Base-by-base conservation (phyloP, 2,888 invertebrate genomes). In the Atrina japonica region DNA sequence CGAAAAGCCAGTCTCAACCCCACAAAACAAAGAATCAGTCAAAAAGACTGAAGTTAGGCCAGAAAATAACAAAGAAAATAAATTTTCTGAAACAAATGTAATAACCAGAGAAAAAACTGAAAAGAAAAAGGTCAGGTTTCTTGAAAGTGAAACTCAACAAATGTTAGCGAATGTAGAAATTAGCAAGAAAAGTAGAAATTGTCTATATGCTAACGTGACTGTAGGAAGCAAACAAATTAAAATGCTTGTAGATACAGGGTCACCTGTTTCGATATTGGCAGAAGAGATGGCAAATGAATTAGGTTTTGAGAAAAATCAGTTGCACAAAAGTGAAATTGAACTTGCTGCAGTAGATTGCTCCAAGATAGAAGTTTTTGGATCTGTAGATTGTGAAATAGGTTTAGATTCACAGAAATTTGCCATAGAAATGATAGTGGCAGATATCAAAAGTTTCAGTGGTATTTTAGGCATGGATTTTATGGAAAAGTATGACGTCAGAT, bases 1-100 rank as follows among this genome's bases (percentile, higher is more conserved):
- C 55, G 18, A 23, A n/a, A 55, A n/a, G n/a, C n/a, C n/a, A n/a
- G n/a, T n/a, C n/a, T 55, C 55, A 55, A 25, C 55, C 49, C 49
- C 49, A 16, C 18, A n/a, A 2, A 11, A n/a, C n/a, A n/a, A n/a
- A n/a, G n/a, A n/a, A n/a, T n/a, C n/a, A n/a, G n/a, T n/a, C n/a
- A n/a, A n/a, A n/a, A n/a, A n/a, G n/a, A n/a, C n/a, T n/a, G n/a
- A n/a, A n/a, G n/a, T n/a, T n/a, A n/a, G n/a, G n/a, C n/a, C n/a
- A n/a, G n/a, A n/a, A n/a, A n/a, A n/a, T n/a, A n/a, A n/a, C n/a
- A n/a, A n/a, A n/a, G n/a, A n/a, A n/a, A n/a, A n/a, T n/a, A n/a
- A n/a, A n/a, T n/a, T n/a, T n/a, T n/a, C 23, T 21, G 49, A 49
- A 49, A 49, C 2, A 11, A 49, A 11, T n/a, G 18, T n/a, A 49